These are phyloP conservation scores for Anguilla pacifica DNA, from an alignment of 2,797 vertebrate genomes.

Conservation along the genomic window DNA sequence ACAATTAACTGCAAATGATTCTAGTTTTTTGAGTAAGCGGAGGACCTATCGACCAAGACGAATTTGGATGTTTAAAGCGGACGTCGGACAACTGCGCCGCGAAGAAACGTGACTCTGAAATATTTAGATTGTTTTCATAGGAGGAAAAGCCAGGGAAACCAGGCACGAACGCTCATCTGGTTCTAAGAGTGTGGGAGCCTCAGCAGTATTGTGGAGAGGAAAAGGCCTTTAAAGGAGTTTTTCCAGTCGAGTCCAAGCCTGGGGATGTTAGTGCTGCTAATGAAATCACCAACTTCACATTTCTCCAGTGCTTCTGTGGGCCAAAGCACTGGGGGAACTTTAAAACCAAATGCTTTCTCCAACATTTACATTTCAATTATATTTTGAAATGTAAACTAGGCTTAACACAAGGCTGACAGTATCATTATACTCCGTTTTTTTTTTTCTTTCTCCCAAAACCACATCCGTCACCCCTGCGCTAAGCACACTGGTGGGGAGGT, in stretches of 20 bases:
- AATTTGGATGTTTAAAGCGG: not conserved
- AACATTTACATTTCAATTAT: slow-evolving; percentile 31
- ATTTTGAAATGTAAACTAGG: not conserved
- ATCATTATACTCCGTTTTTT: not conserved
- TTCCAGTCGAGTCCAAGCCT: not conserved
- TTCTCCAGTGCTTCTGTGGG: slow-evolving; percentile 23
- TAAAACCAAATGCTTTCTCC: not conserved
- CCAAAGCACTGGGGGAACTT: not conserved
- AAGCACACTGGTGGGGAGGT: not conserved
- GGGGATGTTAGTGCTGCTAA: slow-evolving; percentile 29
- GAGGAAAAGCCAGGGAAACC: slow-evolving; percentile 56
- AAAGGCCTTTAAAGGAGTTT: slow-evolving; percentile 53
- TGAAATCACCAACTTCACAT: not conserved
- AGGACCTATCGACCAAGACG: not conserved
- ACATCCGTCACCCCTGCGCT: not conserved
- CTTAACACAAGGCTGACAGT: not conserved
- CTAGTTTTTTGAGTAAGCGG: not conserved
- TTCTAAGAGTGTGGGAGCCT: slow-evolving; percentile 54
- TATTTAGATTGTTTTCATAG: slow-evolving; percentile 55
- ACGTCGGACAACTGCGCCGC: not conserved
- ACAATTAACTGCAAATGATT: slow-evolving; percentile 23
- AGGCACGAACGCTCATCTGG: slow-evolving; percentile 50
- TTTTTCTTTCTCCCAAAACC: not conserved
- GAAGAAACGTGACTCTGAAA: slow-evolving; percentile 49
- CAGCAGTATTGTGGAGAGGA: slow-evolving; percentile 58